Conservation (phyloP, 2,888 invertebrate genomes). For the Agrochola macilenta region DNA sequence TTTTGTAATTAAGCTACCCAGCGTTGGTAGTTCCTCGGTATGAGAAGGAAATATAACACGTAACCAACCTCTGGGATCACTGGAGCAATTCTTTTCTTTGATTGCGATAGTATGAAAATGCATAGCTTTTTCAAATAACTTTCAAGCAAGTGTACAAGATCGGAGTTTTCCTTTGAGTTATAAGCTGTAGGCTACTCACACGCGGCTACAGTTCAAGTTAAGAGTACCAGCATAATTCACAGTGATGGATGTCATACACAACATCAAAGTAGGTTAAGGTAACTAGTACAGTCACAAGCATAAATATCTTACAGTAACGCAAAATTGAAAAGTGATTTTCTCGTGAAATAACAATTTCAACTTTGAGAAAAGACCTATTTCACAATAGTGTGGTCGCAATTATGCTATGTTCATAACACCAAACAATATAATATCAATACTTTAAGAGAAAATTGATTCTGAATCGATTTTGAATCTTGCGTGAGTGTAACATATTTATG, state of each 20-base stretch:
- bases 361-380: no score
- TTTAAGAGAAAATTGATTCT: no score
- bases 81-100: constrained; percentile 31
- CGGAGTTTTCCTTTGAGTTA: neutral
- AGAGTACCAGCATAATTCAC: neutral
- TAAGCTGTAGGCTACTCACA: neutral
- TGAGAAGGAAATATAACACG: constrained; percentile 23
- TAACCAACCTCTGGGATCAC: constrained; percentile 29
- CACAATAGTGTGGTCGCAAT: no score
- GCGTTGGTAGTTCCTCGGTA: constrained; percentile 9
- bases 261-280: constrained; percentile 14
- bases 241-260: neutral
- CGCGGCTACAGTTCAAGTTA: neutral
- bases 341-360: no score
- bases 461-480: no score
- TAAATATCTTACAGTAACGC: no score
- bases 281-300: neutral
- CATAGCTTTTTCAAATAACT: constrained; percentile 7
- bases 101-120: constrained; percentile 26
- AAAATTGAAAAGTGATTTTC: no score
- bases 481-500: no score
- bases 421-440: no score
- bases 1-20: constrained; percentile 42
- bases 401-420: no score
- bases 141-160: constrained; percentile 7